Percentiles rank a stretch among this genome's conserved stretches.
Conservation (phyloP, 1,140 invertebrate species). For the Drosophila equinoxialis region DNA sequence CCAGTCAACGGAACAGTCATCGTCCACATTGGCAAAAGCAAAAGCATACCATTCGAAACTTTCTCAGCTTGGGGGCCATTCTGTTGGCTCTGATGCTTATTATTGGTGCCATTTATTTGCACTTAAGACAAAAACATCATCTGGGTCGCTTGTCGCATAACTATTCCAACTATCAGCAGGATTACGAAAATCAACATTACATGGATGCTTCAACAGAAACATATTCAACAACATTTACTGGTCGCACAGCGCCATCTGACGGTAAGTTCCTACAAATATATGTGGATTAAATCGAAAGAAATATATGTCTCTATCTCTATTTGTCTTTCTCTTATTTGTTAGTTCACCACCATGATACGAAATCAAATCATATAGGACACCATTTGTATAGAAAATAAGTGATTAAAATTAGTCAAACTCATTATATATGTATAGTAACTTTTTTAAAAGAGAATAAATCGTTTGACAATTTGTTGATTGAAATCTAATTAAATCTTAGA, state of each 20-base stretch:
- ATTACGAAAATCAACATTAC: background rate
- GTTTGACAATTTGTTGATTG: too few relatives aligned
- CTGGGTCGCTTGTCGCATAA: conserved; percentile 57
- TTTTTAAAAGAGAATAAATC: background rate
- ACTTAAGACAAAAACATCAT: conserved; percentile 62
- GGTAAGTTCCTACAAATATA: background rate
- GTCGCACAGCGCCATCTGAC: conserved; percentile 22
- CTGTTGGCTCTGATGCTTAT: conserved; percentile 56
- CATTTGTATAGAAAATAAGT: conserved; percentile 8
- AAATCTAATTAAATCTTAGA: too few relatives aligned
- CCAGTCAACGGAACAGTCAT: background rate
- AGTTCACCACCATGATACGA: conserved; percentile 11
- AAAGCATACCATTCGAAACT: conserved; percentile 25
- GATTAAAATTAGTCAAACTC: background rate
- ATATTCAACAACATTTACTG: background rate
- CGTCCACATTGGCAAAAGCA: background rate
- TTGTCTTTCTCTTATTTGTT: background rate
- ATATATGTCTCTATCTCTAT: background rate
- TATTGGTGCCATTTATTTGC: conserved; percentile 64
- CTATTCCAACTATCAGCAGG: background rate
- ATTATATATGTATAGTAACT: background rate
- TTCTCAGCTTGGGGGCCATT: conserved; percentile 51
- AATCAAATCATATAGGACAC: conserved; percentile 13
- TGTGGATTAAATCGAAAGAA: too few relatives aligned
- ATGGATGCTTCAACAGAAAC: background rate